Evolutionary conservation across 1,140 invertebrate genomes (phyloP), one percentile per base, ranked within the genome.

Genomic region (Panulirus ornatus): DNA sequence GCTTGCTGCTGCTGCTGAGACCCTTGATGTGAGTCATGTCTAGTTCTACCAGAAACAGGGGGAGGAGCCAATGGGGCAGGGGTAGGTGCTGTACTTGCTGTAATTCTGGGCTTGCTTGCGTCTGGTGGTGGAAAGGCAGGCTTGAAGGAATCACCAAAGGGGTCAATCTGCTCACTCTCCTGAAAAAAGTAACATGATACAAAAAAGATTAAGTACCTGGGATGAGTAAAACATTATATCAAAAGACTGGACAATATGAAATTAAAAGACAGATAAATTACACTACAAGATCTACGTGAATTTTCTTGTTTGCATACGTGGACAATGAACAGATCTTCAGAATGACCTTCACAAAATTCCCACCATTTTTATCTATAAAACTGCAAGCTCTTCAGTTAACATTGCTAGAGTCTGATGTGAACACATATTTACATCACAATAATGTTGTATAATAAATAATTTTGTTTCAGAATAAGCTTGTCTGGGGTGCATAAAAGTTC

Each of bases 101-200:
- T 87, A 36, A 88, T 58, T 34, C 90, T 58, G 30, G 90, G 84
- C 71, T 91, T 91, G 63, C n/a, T 66, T 22, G 90, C 38, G 42
- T 84, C 84, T 6, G 88, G 54, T 66, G 83, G 71, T 36, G 78
- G 83, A 76, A 86, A 92, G 73, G 51, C 70, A 11, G 91, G 91
- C 70, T 91, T 91, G 82, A 92, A 92, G 47, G 91, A 92, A 79
- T 92, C 91, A 70, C 91, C 91, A 84, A 92, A 92, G 38, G 91
- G 91, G 42, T 92, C 91, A 38, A 73, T 70, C 58, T 84, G 54
- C 81, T 92, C 90, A 78, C 84, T 27, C 78, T 91, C 84, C 84
- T 91, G 84, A 19, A 90, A 86, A 63, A 76, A 54, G 34, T 71
- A 30, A 54, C 19, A 36, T 51, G 44, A 81, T 22, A 38, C 27